Base-by-base conservation (phyloP, 2,888 invertebrate species). In the Xylota sylvarum region DNA sequence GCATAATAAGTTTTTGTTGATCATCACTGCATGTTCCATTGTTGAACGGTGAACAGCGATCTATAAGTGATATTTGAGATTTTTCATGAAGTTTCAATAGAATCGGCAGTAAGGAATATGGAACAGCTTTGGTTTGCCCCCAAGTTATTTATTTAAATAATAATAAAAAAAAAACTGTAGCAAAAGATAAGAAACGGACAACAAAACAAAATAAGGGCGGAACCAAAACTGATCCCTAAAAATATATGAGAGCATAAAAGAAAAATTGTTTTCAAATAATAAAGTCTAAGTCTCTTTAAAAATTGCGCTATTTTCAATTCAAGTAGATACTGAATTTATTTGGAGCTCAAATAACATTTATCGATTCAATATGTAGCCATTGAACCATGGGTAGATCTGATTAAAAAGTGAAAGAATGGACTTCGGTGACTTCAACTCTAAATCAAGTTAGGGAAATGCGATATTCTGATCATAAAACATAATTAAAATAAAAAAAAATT, bases 1-100 rank as follows among this genome's bases (percentile, higher is more conserved):
- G 74, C 74, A 74, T 74, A 32, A 74, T 64, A 64, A 74, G 74
- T 40, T 74, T 74, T 74, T 74, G 74, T 55, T 74, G 74, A 43
- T 74, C 74, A 43, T 74, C 74, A 74, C 32, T 74, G 74, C 55
- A 64, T 52, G 64, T 64, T 74, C 62, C 74, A 74, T 74, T 64
- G 32, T 27, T 19, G 43, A 64, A 43, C 40, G 74, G 74, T 64
- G 74, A 55, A 74, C 40, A 74, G n/a, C 64, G 62, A 74, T 74
- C 64, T 74, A 74, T 74, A 74, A 74, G 52, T 74, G 74, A 73
- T 73, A 73, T 73, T 73, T 73, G 62, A 64, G 55, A 64, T 32
- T 73, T 72, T 50, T 23, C 50, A 50, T 50, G 23, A 50, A 50
- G 62, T 62, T 62, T 64, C 64, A 64, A 74, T 62, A 52, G 19